Base-by-base conservation (phyloP, 2,113 vertebrate species). In the Herpetotheres cachinnans region DNA sequence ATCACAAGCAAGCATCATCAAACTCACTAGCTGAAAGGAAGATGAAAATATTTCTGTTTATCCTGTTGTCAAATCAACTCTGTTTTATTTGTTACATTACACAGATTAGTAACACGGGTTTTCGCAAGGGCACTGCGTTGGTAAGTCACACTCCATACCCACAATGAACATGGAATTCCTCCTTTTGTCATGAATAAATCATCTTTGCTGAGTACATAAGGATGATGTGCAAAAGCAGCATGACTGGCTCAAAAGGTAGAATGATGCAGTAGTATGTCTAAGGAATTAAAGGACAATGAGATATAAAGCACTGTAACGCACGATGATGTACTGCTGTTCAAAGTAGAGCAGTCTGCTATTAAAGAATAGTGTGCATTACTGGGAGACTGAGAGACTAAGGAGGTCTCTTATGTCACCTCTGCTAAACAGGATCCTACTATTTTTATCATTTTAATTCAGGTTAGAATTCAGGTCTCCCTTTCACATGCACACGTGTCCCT, bases 381-480 rank as follows among this genome's bases (percentile, higher is more conserved):
- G 49, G 62, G 34, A 86, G 36, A 55, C 27, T 42, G 44, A 26
- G 38, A 87, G 29, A 25, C 24, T 66, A 55, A 62, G 74, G 71
- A 94, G 85, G 20, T 40, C 79, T 94, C 82, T 77, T 36, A 55
- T 71, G 71, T 86, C 89, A 86, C 67, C 67, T 92, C 63, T 93
- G 67, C 63, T 78, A 74, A 96, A 83, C 85, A 90, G 79, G 38
- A 56, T 77, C 55, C 47, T 83, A 42, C 85, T 95, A 90, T 92
- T 92, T 94, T 92, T 95, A 95, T 27, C 72, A 27, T 94, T 73
- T 93, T 88, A 93, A 90, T 95, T 94, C 90, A 86, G 90, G 92
- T 93, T 96, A 86, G 79, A 94, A 95, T 91, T 88, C 62, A 94
- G 76, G 79, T 94, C 85, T 94, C 42, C 84, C 36, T 86, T 74